Evolutionary conservation across 1,140 invertebrate species (phyloP), one percentile per base, ranked within the genome.

Genomic region (Temnothorax curvispinosus): DNA sequence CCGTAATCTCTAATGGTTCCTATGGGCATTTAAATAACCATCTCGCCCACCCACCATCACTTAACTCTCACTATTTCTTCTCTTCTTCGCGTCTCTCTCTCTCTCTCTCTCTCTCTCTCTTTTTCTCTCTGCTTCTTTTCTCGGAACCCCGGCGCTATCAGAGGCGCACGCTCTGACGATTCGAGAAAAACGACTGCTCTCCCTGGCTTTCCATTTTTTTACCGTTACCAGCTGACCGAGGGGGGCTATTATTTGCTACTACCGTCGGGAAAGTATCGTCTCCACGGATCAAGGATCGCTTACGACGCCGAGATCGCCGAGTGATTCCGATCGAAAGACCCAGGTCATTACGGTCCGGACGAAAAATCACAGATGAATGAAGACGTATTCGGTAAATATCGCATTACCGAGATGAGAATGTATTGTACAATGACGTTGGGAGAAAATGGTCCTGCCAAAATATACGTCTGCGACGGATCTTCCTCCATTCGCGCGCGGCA

Each of bases 1-100:
- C 89, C 64, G 85, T 92, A 92, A 92, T 92, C 91, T 91, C 85
- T 89, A 92, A 92, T 91, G 90, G 89, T 72, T 80, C 87, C 89
- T 88, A 92, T 88, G 86, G 88, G 89, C 85, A 91, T 92, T 92
- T 92, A 91, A 92, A 90, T 91, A 91, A 92, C 87, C 89, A 89
- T 92, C 89, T 91, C 84, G 89, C 89, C 89, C 91, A 92, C 89
- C 91, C 91, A 91, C 89, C 71, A 82, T 90, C 89, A 91, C 90
- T 90, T 91, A 91, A 90, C 89, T 91, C 87, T 91, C 77, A 86
- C 78, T 64, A 15, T 62, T 58, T 27, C 56, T 71, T 60, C 41
- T 71, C 76, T 80, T 15, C 56, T 67, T 77, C 15, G 41, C 13
- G 58, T 85, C 74, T 56, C 21, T 52, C 50, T 54, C 60, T 56